Evolutionary conservation across 2,797 vertebrate species (phyloP).

Genomic region (Heliangelus exortis): DNA sequence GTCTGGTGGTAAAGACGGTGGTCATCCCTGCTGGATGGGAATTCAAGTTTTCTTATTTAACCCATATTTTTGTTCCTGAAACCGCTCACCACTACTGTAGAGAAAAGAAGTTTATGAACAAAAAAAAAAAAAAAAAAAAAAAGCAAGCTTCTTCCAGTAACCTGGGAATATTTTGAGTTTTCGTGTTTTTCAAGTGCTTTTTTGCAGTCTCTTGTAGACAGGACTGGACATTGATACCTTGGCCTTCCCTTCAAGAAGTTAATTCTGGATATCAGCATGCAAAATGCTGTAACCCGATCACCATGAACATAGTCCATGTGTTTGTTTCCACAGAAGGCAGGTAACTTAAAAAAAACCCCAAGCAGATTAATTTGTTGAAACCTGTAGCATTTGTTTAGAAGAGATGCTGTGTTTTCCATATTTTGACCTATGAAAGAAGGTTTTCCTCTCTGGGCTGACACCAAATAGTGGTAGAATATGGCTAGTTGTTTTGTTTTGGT

Average conservation of each 20-base stretch:
- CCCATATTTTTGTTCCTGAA: background rate
- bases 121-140: background rate
- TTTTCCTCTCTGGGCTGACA: background rate
- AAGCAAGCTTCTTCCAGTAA: background rate
- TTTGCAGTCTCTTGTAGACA: background rate
- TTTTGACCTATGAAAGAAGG: background rate
- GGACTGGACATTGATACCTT: background rate
- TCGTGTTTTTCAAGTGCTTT: background rate
- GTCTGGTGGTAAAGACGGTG: background rate
- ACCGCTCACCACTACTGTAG: background rate
- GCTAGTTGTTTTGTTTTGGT: background rate
- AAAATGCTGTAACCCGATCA: background rate
- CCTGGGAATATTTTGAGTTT: background rate
- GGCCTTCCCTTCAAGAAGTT: background rate
- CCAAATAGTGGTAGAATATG: background rate
- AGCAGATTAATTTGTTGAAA: background rate
- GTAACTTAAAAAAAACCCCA: background rate
- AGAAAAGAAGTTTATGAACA: background rate
- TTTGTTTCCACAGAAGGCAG: background rate
- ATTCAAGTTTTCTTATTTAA: background rate
- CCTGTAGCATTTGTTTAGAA: background rate
- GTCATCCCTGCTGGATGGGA: background rate
- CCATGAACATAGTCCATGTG: fast-evolving
- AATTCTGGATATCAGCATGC: fast-evolving
- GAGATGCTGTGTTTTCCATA: background rate